These are phyloP conservation scores for Pinctada fucata DNA, from an alignment of 2,888 invertebrate genomes.

Conservation along the genomic window DNA sequence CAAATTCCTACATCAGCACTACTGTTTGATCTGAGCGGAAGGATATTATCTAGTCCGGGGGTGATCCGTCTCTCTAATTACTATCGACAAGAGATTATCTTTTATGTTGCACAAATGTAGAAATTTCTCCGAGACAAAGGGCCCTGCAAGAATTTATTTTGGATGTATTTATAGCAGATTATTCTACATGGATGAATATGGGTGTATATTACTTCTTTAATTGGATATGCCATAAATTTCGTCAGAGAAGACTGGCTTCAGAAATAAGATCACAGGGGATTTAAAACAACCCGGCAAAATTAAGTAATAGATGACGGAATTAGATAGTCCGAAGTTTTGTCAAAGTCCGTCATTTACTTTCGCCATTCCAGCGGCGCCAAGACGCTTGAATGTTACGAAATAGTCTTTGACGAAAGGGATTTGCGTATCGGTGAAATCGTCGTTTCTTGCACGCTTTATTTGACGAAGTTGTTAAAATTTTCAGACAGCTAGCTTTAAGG, in stretches of 20 bases:
- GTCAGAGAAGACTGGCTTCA: background rate
- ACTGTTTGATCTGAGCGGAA: conserved; percentile 22
- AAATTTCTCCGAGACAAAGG: background rate
- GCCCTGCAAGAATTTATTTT: background rate
- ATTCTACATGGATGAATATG: conserved; percentile 14
- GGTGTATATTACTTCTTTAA: background rate
- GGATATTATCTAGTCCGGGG: conserved; percentile 21
- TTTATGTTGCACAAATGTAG: background rate
- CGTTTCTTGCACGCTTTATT: background rate
- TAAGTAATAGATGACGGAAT: background rate
- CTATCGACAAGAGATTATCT: background rate
- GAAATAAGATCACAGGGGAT: conserved; percentile 4
- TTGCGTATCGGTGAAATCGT: background rate
- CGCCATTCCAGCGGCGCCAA: background rate
- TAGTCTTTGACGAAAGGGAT: background rate
- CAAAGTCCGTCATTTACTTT: too few species aligned
- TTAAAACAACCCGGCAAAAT: conserved; percentile 6
- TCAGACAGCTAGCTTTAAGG: background rate
- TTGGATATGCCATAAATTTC: conserved; percentile 17
- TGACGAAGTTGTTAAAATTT: background rate
- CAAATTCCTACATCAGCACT: conserved; percentile 24
- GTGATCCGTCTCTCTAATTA: conserved; percentile 21
- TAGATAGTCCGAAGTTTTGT: too few species aligned
- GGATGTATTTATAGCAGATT: conserved; percentile 21
- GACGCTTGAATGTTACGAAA: background rate